phyloP scores from a whole-genome alignment of 2,797 vertebrate species.

The Alcedo quadribrachys region DNA sequence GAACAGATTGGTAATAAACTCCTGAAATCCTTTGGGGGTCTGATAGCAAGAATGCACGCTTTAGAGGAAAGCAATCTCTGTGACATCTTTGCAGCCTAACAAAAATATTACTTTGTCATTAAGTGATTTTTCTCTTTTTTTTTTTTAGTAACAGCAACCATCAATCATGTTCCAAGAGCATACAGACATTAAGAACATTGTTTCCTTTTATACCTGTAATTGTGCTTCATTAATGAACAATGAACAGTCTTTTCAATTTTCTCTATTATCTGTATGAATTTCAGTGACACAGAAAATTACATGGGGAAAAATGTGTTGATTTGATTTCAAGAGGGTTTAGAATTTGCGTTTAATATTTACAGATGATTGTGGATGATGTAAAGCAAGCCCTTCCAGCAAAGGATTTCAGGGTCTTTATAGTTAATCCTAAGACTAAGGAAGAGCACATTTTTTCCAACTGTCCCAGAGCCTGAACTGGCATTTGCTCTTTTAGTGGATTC shows the following conservation, averaged over 20 bases:
- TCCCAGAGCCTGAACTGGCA: background rate
- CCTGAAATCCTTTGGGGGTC: background rate
- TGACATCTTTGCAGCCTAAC: background rate
- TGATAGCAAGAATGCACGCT: background rate
- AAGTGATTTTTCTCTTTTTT: slow-evolving; percentile 11
- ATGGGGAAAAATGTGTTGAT: background rate
- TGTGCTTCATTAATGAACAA: slow-evolving; percentile 6
- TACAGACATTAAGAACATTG: background rate
- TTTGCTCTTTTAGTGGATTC: background rate
- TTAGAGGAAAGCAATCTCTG: background rate
- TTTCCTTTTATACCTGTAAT: slow-evolving; percentile 23
- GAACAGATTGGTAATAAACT: background rate
- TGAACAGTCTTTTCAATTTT: background rate
- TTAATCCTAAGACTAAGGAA: background rate
- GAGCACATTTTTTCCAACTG: background rate
- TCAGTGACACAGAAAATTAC: background rate
- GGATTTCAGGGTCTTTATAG: background rate
- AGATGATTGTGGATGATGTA: background rate
- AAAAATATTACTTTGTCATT: slow-evolving; percentile 24
- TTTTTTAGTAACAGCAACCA: slow-evolving; percentile 20
- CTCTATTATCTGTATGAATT: background rate
- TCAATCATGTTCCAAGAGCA: background rate
- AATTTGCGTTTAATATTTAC: background rate
- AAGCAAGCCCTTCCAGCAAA: background rate
- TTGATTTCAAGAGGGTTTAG: background rate